Conservation (phyloP, 2,113 vertebrate genomes). For the Ovis canadensis region DNA sequence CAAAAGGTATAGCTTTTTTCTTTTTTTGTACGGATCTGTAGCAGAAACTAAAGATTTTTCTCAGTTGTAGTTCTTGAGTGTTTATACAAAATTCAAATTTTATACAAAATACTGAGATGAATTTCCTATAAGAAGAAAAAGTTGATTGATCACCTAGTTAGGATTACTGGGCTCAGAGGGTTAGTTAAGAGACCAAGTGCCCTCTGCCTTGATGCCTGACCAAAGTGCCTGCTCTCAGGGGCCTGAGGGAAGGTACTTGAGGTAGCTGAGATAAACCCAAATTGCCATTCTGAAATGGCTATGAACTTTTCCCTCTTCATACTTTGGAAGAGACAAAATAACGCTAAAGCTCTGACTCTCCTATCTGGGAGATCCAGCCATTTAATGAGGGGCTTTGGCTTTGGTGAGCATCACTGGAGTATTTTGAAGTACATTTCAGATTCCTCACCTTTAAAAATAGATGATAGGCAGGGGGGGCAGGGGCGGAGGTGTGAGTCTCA, state of each 20-base stretch:
- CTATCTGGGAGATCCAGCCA: not conserved
- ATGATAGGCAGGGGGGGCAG: not conserved
- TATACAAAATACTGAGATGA: not conserved
- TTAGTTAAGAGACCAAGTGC: not conserved
- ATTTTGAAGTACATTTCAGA: constrained; percentile 5
- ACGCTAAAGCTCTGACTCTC: not conserved
- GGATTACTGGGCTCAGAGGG: not conserved
- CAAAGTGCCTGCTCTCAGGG: not conserved
- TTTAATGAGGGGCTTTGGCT: not conserved
- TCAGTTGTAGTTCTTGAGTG: not conserved
- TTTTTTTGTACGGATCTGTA: constrained; percentile 1
- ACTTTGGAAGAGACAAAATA: not conserved
- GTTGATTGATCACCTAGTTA: not conserved
- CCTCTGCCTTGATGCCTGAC: not conserved
- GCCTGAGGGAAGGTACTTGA: not conserved
- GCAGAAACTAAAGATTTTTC: constrained; percentile 39
- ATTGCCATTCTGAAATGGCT: not conserved
- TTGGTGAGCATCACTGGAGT: not conserved
- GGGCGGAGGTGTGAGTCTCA: constrained; percentile 34
- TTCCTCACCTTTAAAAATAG: constrained; percentile 36
- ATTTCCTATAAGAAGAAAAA: constrained; percentile 15
- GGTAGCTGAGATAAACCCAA: not conserved
- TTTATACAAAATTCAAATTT: not conserved
- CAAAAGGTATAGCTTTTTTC: not conserved
- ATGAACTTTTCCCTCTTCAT: not conserved